These are phyloP conservation scores for Mystacides longicornis DNA, from an alignment of 2,888 invertebrate genomes.

Conservation along the genomic window DNA sequence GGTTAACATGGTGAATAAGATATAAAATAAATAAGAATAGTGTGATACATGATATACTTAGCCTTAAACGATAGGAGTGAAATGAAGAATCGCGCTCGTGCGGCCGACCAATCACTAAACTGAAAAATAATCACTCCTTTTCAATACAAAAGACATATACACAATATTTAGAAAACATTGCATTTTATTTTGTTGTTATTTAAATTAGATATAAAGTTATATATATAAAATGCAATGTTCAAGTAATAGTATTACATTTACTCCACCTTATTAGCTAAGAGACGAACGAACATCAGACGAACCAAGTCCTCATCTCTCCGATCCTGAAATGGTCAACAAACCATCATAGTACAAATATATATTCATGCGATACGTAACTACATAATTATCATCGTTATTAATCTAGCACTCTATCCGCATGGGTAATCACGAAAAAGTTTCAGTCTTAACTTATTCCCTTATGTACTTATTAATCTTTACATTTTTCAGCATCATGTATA, in stretches of 20 bases:
- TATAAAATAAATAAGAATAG: conserved; percentile 6
- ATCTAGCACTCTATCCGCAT: too few relatives aligned
- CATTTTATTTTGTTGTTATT: conserved; percentile 9
- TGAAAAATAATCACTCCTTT: conserved; percentile 23
- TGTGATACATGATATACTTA: conserved; percentile 23
- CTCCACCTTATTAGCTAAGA: neutral
- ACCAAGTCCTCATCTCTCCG: neutral
- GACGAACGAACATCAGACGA: neutral
- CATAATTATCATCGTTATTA: neutral
- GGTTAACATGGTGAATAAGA: neutral
- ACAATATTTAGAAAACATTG: conserved; percentile 14
- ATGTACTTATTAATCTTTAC: too few relatives aligned
- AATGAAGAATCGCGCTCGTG: conserved; percentile 2
- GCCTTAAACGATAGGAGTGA: conserved; percentile 9
- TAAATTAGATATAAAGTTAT: neutral
- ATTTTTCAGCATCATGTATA: too few relatives aligned
- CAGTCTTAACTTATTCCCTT: too few relatives aligned
- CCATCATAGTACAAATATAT: neutral
- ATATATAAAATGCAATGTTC: neutral
- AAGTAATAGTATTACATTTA: neutral
- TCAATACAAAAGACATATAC: conserved; percentile 7
- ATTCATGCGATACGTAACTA: neutral
- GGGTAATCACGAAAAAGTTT: too few relatives aligned
- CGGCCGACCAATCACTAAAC: conserved; percentile 15
- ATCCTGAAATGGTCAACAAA: neutral